Percentiles rank a stretch among this genome's conserved stretches.
Conservation (phyloP, 2,888 invertebrate species). For the Drosophila emarginata region DNA sequence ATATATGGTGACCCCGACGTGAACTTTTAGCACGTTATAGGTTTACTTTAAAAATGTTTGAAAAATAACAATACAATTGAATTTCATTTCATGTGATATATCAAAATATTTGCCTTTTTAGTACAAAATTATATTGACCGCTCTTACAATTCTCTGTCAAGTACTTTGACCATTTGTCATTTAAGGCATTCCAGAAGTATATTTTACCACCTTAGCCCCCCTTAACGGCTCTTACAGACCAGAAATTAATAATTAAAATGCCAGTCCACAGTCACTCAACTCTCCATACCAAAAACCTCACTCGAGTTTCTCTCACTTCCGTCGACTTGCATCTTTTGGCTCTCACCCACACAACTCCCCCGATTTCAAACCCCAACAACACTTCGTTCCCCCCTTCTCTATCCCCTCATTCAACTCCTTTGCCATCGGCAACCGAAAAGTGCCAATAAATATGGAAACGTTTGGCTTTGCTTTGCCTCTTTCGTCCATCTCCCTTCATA, state of each 20-base stretch:
- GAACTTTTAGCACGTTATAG: not conserved
- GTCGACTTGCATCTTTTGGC: constrained; percentile 12
- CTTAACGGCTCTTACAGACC: constrained; percentile 17
- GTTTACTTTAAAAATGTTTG: not conserved
- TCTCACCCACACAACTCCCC: constrained; percentile 33
- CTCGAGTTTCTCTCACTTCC: not conserved
- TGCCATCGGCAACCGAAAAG: constrained; percentile 56
- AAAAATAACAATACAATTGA: not conserved
- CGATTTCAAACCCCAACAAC: not conserved
- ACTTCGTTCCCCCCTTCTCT: constrained; percentile 19
- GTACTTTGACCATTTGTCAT: constrained; percentile 4
- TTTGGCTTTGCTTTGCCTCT: constrained; percentile 59
- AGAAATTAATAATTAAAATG: constrained; percentile 70
- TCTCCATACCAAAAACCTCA: constrained; percentile 18
- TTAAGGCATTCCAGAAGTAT: not conserved
- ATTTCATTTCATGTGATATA: not conserved
- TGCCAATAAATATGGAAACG: constrained; percentile 77
- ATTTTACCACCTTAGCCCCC: not conserved
- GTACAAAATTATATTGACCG: constrained; percentile 8
- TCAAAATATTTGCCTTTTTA: not conserved
- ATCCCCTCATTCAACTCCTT: constrained; percentile 6
- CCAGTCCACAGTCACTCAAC: constrained; percentile 66
- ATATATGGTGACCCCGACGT: constrained; percentile 1
- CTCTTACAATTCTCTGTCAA: not conserved
- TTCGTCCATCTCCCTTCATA: constrained; percentile 32